These are phyloP conservation scores for Drosophila erecta DNA, from an alignment of 1,140 invertebrate genomes.

Conservation along the genomic window DNA sequence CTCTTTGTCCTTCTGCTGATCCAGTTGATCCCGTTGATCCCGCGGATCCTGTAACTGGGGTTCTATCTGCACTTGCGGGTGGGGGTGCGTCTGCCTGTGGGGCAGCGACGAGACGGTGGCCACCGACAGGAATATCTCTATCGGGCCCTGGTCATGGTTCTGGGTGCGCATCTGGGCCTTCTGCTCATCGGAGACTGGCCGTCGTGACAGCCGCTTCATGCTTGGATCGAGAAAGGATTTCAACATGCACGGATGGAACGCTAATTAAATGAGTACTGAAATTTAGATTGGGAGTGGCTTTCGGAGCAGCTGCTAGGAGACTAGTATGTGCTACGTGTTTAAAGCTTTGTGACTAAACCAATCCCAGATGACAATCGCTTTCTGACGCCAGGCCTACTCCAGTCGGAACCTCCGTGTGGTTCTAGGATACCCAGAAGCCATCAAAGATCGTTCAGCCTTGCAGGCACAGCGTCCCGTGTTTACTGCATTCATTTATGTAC, in stretches of 20 bases:
- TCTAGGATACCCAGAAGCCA: background rate
- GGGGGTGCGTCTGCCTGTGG: background rate
- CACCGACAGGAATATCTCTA: slow-evolving; percentile 2
- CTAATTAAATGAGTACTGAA: background rate
- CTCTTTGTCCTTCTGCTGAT: background rate
- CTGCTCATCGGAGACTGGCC: slow-evolving; percentile 5
- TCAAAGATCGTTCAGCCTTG: too few species aligned
- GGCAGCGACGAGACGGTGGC: background rate
- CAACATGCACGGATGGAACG: slow-evolving; percentile 4
- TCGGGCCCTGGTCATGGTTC: background rate
- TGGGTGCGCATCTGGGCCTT: slow-evolving; percentile 5
- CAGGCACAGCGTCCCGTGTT: too few species aligned
- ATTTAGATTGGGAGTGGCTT: slow-evolving; percentile 1
- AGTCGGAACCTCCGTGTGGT: background rate
- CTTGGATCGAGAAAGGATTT: background rate
- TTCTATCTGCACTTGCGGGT: background rate
- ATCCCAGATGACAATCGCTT: background rate
- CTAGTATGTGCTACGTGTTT: slow-evolving; percentile 2
- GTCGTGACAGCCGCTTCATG: slow-evolving; percentile 7
- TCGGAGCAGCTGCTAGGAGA: slow-evolving; percentile 4
- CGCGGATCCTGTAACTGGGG: background rate
- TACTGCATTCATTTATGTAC: too few species aligned
- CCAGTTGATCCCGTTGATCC: background rate
- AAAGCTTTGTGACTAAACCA: background rate
- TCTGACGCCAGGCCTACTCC: background rate